Percentiles rank a stretch among this genome's conserved stretches.
Evolutionary conservation across 2,888 invertebrate genomes (phyloP).

Genomic region (Flabesymbios commensalis): DNA sequence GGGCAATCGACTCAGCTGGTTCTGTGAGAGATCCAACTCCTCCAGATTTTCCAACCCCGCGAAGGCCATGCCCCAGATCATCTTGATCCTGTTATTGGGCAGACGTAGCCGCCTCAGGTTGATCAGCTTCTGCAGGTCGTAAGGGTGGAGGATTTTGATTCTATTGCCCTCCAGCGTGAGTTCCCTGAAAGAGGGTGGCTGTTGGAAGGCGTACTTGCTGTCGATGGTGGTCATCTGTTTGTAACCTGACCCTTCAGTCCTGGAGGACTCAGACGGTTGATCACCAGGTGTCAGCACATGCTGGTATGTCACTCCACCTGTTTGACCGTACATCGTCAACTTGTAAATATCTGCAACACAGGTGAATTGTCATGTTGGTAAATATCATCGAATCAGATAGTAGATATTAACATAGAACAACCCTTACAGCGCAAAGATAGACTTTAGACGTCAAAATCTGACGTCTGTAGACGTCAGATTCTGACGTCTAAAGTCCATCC

Average conservation of each 20-base stretch:
- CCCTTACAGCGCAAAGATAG: too few relatives aligned
- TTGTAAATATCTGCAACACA: constrained; percentile 20
- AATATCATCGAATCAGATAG: too few relatives aligned
- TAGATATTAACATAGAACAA: too few relatives aligned
- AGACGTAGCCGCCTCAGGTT: constrained; percentile 13
- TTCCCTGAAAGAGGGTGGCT: background rate
- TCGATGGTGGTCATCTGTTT: constrained; percentile 18
- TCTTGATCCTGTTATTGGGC: constrained; percentile 16
- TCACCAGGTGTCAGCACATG: too few relatives aligned
- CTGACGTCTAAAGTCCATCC: too few relatives aligned
- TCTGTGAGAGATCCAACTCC: constrained; percentile 18
- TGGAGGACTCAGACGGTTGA: too few relatives aligned
- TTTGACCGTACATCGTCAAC: constrained; percentile 17
- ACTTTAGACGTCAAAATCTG: too few relatives aligned
- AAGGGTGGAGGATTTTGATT: constrained; percentile 21
- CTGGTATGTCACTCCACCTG: too few relatives aligned
- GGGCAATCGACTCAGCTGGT: constrained; percentile 12
- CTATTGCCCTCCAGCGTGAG: constrained; percentile 21
- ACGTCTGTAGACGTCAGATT: too few relatives aligned
- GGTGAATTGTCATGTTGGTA: too few relatives aligned
- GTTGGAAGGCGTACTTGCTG: constrained; percentile 18
- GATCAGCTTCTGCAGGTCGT: constrained; percentile 18
- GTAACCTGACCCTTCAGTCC: too few relatives aligned
- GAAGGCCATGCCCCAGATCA: constrained; percentile 9
- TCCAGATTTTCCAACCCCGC: constrained; percentile 11